Base-by-base conservation (phyloP, 1,140 invertebrate genomes). In the Nasonia giraulti region DNA sequence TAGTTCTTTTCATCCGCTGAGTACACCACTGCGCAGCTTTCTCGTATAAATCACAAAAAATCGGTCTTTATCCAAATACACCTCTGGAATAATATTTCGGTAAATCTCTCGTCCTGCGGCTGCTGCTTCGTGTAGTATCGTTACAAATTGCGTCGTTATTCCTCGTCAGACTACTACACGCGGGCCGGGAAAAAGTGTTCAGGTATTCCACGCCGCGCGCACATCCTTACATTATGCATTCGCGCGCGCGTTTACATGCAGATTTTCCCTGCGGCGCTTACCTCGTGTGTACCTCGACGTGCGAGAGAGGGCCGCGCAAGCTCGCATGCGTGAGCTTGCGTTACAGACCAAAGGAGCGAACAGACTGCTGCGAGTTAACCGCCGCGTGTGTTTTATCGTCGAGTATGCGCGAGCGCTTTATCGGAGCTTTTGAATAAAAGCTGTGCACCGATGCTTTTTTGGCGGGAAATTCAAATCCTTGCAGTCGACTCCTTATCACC, bases 211-310 rank as follows among this genome's bases (percentile, higher is more conserved):
- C 6, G n/a, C 44, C 74, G 68, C 68, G 17, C 68, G 68, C 68
- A 17, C 68, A n/a, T 62, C 55, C 55, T n/a, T 62, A 31, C 55
- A 79, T 79, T 79, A 79, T 79, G 77, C 55, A 79, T 62, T 79
- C 50, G 23, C 33, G 55, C 5, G 33, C 77, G 17, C 55, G 55
- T 79, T 79, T 79, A 79, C 77, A 79, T 79, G 77, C 77, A 79
- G 77, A 79, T 79, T 79, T 79, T 79, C 14, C 47, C 6, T 33
- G 27, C 74, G 31, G 69, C 69, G n/a, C 4, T 14, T 8, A 12
- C 17, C 27, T 62, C 55, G 40, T 44, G 8, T 44, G 10, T 44
- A 44, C 55, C 20, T 4, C 1, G 47, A 14, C 12, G 47, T 50
- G 55, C 33, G 33, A 37, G 33, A 62, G 17, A 7, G 17, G 4